Evolutionary conservation across 2,113 vertebrate species (phyloP).

Genomic region (Todiramphus chloris): DNA sequence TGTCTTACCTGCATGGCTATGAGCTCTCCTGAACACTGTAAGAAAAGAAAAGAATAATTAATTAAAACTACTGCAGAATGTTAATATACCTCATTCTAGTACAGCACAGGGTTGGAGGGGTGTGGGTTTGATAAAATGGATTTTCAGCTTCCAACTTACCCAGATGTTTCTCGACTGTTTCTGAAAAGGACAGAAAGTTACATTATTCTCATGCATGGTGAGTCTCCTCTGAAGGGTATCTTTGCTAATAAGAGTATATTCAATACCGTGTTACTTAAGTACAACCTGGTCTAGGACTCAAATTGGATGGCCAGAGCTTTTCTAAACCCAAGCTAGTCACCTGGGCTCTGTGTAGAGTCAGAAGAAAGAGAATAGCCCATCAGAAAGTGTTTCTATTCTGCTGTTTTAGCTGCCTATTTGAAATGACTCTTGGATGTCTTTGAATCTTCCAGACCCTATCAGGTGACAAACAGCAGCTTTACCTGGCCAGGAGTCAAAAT

Average conservation of each 20-base stretch:
- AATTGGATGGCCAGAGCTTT: background rate
- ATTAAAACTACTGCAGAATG: background rate
- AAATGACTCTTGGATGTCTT: background rate
- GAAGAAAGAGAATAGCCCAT: background rate
- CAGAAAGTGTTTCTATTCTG: background rate
- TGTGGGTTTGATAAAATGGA: background rate
- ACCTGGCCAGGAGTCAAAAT: background rate
- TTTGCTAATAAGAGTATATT: background rate
- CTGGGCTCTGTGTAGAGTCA: background rate
- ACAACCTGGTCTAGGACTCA: background rate
- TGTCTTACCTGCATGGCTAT: background rate
- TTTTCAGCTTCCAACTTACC: background rate
- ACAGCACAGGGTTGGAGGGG: too few relatives aligned
- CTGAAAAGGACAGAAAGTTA: background rate
- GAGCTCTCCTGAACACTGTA: background rate
- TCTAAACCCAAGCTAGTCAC: background rate
- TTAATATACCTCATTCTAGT: background rate
- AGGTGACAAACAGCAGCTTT: background rate
- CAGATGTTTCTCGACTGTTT: background rate
- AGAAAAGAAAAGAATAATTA: background rate
- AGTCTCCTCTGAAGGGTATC: background rate
- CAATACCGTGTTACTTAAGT: too few relatives aligned
- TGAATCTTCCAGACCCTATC: background rate
- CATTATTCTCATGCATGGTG: background rate
- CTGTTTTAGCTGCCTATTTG: background rate